A percentile compares a stretch with the other conserved stretches of the same genome.
phyloP scores from a whole-genome alignment of 2,888 invertebrate genomes.

The Tridacna gigas region DNA sequence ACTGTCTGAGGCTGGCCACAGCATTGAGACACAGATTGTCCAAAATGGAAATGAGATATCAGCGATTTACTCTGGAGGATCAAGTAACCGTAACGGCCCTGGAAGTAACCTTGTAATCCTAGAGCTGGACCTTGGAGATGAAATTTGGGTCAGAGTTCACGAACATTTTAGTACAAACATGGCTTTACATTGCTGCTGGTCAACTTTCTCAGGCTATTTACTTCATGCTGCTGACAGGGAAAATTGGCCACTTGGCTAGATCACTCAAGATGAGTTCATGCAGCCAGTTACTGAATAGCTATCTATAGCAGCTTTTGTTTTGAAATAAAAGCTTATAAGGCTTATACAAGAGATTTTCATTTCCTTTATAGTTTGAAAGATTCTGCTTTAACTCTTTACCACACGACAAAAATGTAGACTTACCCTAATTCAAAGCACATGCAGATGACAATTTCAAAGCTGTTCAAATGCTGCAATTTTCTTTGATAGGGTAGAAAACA shows the following conservation, averaged over 20 bases:
- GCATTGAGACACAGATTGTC: slow-evolving; percentile 53
- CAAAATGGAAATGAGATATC: slow-evolving; percentile 32
- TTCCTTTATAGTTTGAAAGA: too few species aligned
- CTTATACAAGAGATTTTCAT: too few species aligned
- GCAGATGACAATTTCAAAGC: too few species aligned
- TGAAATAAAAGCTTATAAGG: too few species aligned
- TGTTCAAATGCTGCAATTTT: too few species aligned
- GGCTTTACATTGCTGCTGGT: slow-evolving; percentile 57
- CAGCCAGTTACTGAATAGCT: too few species aligned
- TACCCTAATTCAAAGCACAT: too few species aligned
- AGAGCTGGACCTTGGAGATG: slow-evolving; percentile 43
- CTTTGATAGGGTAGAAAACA: too few species aligned
- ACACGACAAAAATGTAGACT: too few species aligned
- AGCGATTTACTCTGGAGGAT: slow-evolving; percentile 48
- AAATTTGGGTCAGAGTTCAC: slow-evolving; percentile 61
- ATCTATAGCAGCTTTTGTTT: too few species aligned
- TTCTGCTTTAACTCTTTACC: too few species aligned
- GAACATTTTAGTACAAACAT: slow-evolving; percentile 39
- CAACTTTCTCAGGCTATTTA: slow-evolving; percentile 53
- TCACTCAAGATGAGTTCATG: too few species aligned
- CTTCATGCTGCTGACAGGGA: slow-evolving; percentile 4
- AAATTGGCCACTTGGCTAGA: not conserved
- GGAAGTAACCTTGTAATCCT: slow-evolving; percentile 59
- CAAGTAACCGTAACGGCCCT: slow-evolving; percentile 32
- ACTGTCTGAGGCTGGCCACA: slow-evolving; percentile 40